Base-by-base conservation (phyloP, 2,113 vertebrate genomes). In the Melanotaenia duboulayi region DNA sequence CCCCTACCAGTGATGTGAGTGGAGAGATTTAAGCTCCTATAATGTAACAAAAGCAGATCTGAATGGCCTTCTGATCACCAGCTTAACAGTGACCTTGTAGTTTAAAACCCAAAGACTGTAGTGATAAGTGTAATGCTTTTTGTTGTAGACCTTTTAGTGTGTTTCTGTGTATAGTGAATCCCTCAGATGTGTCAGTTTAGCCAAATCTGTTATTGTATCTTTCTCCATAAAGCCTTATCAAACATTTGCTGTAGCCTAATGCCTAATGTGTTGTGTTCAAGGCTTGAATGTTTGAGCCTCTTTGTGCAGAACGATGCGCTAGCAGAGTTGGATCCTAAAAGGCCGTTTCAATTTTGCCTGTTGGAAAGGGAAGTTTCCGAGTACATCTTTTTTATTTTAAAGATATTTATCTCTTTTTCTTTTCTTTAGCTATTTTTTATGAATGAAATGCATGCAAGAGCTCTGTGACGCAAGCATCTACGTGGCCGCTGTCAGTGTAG, bases 31-130 rank as follows among this genome's bases (percentile, higher is more conserved):
- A 73, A 87, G 73, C 86, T 71, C 20, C 39, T 57, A 20, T 84
- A 76, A 82, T 76, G 73, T 82, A 66, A 76, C 66, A 75, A 65
- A n/a, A 81, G 74, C 69, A 57, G 54, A 55, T 65, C 59, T 62
- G 54, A 81, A 80, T 57, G 72, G 73, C 61, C 75, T 50, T 84
- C 46, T 44, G 71, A 59, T 83, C 61, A 70, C 76, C 65, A 40
- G 72, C 19, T 49, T 70, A 69, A 35, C 58, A 54, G 50, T 58
- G 65, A 57, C 75, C 71, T 74, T 76, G 83, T 66, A 64, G 46
- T 64, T 49, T 70, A 57, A 67, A 76, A 80, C 32, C 75, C 22
- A 20, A 54, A 71, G 51, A 56, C 40, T 50, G 23, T 49, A 22
- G 22, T 23, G 25, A 48, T 23, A 69, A 54, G 35, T 56, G 10